phyloP scores from a whole-genome alignment of 1,140 invertebrate genomes.

The Diabrotica undecimpunctata region DNA sequence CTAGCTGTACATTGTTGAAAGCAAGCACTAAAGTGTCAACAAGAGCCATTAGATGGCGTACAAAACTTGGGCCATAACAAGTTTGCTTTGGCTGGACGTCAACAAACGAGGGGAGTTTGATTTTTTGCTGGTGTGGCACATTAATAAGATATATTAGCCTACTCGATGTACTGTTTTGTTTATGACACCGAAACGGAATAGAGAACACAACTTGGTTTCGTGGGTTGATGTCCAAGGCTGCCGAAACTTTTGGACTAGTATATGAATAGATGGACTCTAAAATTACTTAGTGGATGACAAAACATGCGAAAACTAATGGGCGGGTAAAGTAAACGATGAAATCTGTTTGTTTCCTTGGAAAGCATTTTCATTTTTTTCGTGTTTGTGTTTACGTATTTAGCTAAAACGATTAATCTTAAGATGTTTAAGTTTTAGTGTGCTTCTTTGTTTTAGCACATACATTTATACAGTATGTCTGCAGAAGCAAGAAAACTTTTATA shows the following conservation, averaged over 20 bases:
- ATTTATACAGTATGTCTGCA: no score
- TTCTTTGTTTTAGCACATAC: no score
- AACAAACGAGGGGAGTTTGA: conserved; percentile 30
- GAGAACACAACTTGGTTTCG: conserved; percentile 15
- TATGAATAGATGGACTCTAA: neutral
- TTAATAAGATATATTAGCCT: conserved; percentile 32
- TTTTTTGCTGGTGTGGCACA: conserved; percentile 26
- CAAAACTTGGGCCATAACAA: conserved; percentile 25
- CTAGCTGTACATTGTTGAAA: conserved; percentile 12
- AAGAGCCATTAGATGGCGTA: conserved; percentile 26
- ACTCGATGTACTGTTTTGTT: conserved; percentile 29
- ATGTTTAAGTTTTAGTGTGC: no score
- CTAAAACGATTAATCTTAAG: no score
- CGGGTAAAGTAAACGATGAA: neutral
- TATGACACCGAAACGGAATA: conserved; percentile 16
- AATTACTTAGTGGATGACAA: neutral
- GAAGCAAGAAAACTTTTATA: no score
- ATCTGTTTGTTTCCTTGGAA: neutral
- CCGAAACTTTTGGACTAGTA: neutral
- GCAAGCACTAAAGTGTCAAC: conserved; percentile 25
- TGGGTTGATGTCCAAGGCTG: conserved; percentile 6
- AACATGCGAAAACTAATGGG: neutral
- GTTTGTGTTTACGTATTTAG: no score
- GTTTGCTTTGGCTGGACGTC: conserved; percentile 26
- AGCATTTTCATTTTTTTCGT: no score